A percentile compares a stretch with the other conserved stretches of the same genome.
Evolutionary conservation across 2,113 vertebrate genomes (phyloP).

Genomic region (Rhinolophus ferrumequinum): DNA sequence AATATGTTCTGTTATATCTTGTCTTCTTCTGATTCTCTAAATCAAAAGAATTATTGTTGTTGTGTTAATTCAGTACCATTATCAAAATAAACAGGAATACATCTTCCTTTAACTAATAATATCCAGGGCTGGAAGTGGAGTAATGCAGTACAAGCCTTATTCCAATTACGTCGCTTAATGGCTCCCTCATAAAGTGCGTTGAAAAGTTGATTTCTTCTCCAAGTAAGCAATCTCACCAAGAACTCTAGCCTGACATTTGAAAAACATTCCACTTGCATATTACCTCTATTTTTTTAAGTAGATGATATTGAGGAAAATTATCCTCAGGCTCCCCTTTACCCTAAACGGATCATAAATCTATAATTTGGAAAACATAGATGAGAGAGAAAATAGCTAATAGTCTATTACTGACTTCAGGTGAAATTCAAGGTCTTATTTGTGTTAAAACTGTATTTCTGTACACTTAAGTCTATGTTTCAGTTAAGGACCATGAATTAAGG

Average conservation of each 20-base stretch:
- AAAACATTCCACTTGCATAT: not conserved
- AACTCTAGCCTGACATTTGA: not conserved
- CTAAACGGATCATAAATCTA: constrained; percentile 1
- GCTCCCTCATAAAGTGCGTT: not conserved
- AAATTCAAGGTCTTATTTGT: not conserved
- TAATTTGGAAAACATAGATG: not conserved
- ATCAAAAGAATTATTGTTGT: not conserved
- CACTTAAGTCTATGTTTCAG: not conserved
- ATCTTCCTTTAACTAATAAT: not conserved
- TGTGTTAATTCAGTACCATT: constrained; percentile 9
- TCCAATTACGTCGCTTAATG: not conserved
- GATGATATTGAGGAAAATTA: constrained; percentile 41
- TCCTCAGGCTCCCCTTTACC: not conserved
- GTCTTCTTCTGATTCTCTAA: not conserved
- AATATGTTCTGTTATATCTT: not conserved
- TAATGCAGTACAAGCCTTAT: not conserved
- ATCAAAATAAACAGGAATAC: not conserved
- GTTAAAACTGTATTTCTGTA: not conserved
- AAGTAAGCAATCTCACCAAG: not conserved
- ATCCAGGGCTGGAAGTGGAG: not conserved
- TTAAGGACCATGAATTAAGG: not conserved
- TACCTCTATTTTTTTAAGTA: not conserved
- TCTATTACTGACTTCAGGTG: not conserved
- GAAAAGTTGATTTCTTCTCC: not conserved
- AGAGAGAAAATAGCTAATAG: not conserved